Evolutionary conservation across 2,888 invertebrate genomes (phyloP).

Genomic region (Eledone cirrhosa): DNA sequence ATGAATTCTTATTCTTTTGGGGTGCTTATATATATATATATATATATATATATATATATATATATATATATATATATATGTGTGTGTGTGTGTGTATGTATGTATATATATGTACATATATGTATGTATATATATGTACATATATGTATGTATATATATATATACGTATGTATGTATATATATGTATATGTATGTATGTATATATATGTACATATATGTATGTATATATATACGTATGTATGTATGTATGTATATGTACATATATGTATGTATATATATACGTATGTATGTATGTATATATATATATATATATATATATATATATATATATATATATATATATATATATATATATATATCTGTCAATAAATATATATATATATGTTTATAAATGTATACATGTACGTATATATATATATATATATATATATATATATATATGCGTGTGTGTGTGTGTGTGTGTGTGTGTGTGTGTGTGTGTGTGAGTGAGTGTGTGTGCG

Average conservation of each 20-base stretch:
- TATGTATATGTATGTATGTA: not conserved
- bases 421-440: not conserved
- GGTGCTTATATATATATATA: too few relatives aligned
- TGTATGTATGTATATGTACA: not conserved
- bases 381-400: not conserved
- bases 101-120: not conserved
- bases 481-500: not conserved
- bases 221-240: not conserved
- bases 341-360: not conserved
- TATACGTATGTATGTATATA: not conserved
- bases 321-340: slow-evolving; percentile 9
- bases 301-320: not conserved
- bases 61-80: too few relatives aligned
- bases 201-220: not conserved
- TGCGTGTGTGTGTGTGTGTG: not conserved
- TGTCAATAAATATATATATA: not conserved
- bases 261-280: not conserved
- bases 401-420: not conserved
- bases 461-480: not conserved
- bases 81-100: not conserved
- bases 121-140: not conserved
- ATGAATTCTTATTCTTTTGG: too few relatives aligned
- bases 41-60: too few relatives aligned
- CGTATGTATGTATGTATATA: not conserved
- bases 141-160: not conserved